phyloP scores from a whole-genome alignment of 2,113 vertebrate genomes.

The Porphyrio hochstetteri region DNA sequence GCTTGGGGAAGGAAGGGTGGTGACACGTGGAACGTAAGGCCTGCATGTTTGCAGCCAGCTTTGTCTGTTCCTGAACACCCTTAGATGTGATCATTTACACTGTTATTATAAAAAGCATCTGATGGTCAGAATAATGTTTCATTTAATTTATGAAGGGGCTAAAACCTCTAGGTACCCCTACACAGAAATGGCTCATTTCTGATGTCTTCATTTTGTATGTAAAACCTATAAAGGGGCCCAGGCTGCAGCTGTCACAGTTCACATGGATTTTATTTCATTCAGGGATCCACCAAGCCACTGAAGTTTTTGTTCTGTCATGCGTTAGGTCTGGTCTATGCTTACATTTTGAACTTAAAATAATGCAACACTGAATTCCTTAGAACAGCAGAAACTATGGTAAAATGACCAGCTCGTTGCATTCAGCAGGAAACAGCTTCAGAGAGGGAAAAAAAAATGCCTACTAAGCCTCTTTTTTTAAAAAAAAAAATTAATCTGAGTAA shows the following conservation, averaged over 20 bases:
- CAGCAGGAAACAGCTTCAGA: background rate
- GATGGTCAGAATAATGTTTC: background rate
- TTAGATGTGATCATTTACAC: background rate
- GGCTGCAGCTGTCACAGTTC: background rate
- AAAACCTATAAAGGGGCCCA: background rate
- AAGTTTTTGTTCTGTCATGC: background rate
- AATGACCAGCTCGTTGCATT: background rate
- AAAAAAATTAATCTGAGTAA: background rate
- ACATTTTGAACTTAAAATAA: background rate
- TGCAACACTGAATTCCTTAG: background rate
- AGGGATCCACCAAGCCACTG: background rate
- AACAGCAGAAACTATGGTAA: background rate
- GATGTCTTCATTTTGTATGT: background rate
- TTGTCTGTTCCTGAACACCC: background rate
- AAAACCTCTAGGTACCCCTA: background rate
- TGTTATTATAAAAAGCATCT: background rate
- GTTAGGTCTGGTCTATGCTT: background rate
- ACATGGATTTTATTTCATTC: background rate
- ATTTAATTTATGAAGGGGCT: background rate
- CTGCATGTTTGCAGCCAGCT: background rate
- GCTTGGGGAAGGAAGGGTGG: slow-evolving; percentile 51
- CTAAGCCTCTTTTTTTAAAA: background rate
- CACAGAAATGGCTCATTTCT: background rate
- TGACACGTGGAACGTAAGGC: background rate
- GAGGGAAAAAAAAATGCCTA: background rate